phyloP scores from a whole-genome alignment of 2,888 invertebrate genomes.

The Drosophila emarginata region DNA sequence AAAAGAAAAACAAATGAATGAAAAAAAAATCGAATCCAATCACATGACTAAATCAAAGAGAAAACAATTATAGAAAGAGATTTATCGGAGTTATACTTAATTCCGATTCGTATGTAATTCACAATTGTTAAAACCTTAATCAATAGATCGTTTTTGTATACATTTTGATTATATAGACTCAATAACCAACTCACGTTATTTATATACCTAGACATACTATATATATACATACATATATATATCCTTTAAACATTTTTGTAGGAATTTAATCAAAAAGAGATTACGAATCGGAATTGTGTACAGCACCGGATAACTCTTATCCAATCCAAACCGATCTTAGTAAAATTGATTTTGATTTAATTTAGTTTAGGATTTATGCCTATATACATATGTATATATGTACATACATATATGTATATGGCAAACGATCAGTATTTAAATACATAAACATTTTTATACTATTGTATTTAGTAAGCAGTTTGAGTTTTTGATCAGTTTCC shows the following conservation, averaged over 20 bases:
- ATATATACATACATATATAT: too few relatives aligned
- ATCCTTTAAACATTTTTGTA: neutral
- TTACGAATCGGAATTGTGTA: constrained; percentile 6
- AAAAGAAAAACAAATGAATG: constrained; percentile 6
- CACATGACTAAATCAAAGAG: neutral
- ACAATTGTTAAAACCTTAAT: neutral
- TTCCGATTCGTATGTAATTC: neutral
- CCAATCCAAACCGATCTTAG: neutral
- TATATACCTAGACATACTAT: neutral
- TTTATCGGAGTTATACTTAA: neutral
- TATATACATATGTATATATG: constrained; percentile 3
- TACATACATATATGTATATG: neutral
- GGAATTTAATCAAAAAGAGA: neutral
- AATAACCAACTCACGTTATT: neutral
- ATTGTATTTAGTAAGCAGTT: constrained; percentile 19
- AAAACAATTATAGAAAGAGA: neutral
- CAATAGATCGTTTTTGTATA: neutral
- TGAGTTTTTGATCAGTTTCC: constrained; percentile 17
- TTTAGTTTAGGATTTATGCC: neutral
- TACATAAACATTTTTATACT: neutral
- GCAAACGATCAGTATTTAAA: constrained; percentile 8
- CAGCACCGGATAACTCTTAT: neutral
- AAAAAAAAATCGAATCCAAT: neutral
- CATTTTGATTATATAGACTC: neutral
- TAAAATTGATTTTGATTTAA: neutral